These are phyloP conservation scores for Epinephelus lanceolatus DNA, from an alignment of 2,113 vertebrate species.

Conservation along the genomic window DNA sequence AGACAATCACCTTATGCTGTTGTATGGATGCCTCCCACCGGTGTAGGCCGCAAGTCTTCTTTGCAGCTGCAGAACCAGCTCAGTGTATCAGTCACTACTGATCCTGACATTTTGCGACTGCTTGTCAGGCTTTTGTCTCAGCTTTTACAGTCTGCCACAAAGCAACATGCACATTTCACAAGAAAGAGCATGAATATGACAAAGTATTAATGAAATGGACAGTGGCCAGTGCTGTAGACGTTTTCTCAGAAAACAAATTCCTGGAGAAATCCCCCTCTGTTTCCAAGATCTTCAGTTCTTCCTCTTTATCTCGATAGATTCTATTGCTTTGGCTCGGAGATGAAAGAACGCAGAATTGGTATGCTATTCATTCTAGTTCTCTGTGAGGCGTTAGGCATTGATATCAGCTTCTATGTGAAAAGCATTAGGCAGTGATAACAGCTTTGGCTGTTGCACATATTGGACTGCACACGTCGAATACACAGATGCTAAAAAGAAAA, in stretches of 20 bases:
- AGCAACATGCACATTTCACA: slow-evolving; percentile 50
- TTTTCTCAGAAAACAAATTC: slow-evolving; percentile 38
- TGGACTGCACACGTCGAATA: slow-evolving; percentile 75
- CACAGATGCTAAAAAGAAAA: slow-evolving; percentile 54
- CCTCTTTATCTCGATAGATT: slow-evolving; percentile 53
- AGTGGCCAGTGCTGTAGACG: slow-evolving; percentile 62
- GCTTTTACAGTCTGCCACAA: slow-evolving; percentile 58
- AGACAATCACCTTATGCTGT: slow-evolving; percentile 80
- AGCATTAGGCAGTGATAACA: slow-evolving; percentile 63
- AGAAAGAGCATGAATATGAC: slow-evolving; percentile 53
- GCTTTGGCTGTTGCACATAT: slow-evolving; percentile 67
- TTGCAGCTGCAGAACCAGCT: slow-evolving; percentile 45
- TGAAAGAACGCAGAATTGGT: slow-evolving; percentile 59
- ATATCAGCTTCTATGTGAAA: slow-evolving; percentile 60
- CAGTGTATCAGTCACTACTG: slow-evolving; percentile 51
- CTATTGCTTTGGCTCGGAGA: slow-evolving; percentile 58
- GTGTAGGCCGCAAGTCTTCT: slow-evolving; percentile 69
- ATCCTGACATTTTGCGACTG: slow-evolving; percentile 69
- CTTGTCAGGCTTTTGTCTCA: slow-evolving; percentile 62
- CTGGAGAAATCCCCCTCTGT: slow-evolving; percentile 54
- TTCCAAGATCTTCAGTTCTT: slow-evolving; percentile 51
- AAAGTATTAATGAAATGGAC: slow-evolving; percentile 73
- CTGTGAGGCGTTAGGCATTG: slow-evolving; percentile 43
- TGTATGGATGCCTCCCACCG: slow-evolving; percentile 77
- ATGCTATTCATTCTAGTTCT: slow-evolving; percentile 57